phyloP scores from a whole-genome alignment of 2,797 vertebrate genomes.

The Bradypodion pumilum region DNA sequence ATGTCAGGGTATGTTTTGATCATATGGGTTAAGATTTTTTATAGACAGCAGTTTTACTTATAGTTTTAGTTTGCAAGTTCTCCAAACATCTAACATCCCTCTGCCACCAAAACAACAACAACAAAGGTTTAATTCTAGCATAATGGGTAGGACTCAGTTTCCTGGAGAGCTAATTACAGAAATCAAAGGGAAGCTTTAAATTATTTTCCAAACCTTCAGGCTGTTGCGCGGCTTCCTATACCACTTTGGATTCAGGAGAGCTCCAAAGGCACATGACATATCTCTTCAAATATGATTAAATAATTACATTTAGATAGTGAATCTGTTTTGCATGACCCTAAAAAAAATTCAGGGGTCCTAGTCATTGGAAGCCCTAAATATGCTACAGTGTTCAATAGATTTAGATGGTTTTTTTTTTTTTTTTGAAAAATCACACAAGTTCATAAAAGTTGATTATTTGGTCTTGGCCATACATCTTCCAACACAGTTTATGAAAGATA shows the following conservation, averaged over 20 bases:
- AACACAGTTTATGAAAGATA: not conserved
- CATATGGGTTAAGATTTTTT: too few relatives aligned
- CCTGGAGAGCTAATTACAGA: not conserved
- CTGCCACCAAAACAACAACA: too few relatives aligned
- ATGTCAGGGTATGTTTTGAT: too few relatives aligned
- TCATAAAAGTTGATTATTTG: not conserved
- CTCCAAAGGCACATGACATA: not conserved
- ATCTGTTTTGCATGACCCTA: not conserved
- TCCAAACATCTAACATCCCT: too few relatives aligned
- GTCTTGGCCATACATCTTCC: not conserved
- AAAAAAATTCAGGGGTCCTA: not conserved
- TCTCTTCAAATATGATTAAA: not conserved
- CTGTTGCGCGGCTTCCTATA: not conserved
- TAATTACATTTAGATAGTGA: not conserved
- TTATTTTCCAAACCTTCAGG: too few relatives aligned
- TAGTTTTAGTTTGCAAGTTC: too few relatives aligned
- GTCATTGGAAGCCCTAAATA: not conserved
- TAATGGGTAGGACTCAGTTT: not conserved
- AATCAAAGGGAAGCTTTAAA: not conserved
- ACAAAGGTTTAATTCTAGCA: not conserved
- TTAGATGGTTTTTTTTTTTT: too few relatives aligned
- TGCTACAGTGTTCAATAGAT: not conserved
- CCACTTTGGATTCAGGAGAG: not conserved
- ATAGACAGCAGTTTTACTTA: too few relatives aligned
- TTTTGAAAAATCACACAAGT: too few relatives aligned